Evolutionary conservation across 1,140 invertebrate genomes (phyloP).

Genomic region (Ceratoteleas bidentatus): DNA sequence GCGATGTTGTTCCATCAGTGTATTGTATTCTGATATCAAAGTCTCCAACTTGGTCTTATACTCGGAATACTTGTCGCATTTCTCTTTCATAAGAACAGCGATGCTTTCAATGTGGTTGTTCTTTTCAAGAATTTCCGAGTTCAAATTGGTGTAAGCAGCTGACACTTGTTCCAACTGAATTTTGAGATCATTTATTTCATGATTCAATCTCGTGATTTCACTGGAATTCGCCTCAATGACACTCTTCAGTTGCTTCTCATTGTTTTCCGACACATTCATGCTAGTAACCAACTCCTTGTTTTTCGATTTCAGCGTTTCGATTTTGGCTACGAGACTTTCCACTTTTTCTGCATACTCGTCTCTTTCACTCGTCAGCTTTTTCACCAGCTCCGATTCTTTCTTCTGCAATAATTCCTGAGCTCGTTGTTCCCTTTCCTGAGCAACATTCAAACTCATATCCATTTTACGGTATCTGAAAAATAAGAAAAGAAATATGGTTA

Average conservation of each 20-base stretch:
- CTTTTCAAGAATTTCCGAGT: conserved; percentile 62
- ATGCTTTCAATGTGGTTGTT: conserved; percentile 67
- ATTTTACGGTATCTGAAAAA: conserved; percentile 13
- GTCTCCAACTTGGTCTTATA: conserved; percentile 74
- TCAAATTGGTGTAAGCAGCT: conserved; percentile 57
- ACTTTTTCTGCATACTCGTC: conserved; percentile 62
- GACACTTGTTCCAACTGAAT: conserved; percentile 63
- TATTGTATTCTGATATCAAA: conserved; percentile 70
- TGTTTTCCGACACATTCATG: conserved; percentile 65
- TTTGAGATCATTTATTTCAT: conserved; percentile 51
- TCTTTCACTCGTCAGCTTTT: conserved; percentile 62
- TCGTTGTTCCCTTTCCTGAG: conserved; percentile 69
- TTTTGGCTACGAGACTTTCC: conserved; percentile 48
- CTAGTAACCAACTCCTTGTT: conserved; percentile 16
- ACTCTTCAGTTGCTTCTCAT: conserved; percentile 67
- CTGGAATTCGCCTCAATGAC: conserved; percentile 62
- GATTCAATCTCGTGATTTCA: conserved; percentile 60
- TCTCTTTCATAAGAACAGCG: conserved; percentile 69
- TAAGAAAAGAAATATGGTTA: not conserved
- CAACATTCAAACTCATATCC: conserved; percentile 22
- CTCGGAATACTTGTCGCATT: conserved; percentile 74
- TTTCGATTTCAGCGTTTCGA: conserved; percentile 26
- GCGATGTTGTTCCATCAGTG: conserved; percentile 71
- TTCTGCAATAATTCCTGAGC: conserved; percentile 35
- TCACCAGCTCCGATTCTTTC: conserved; percentile 70